phyloP scores from a whole-genome alignment of 2,888 invertebrate genomes.

The Proisotoma minuta region DNA sequence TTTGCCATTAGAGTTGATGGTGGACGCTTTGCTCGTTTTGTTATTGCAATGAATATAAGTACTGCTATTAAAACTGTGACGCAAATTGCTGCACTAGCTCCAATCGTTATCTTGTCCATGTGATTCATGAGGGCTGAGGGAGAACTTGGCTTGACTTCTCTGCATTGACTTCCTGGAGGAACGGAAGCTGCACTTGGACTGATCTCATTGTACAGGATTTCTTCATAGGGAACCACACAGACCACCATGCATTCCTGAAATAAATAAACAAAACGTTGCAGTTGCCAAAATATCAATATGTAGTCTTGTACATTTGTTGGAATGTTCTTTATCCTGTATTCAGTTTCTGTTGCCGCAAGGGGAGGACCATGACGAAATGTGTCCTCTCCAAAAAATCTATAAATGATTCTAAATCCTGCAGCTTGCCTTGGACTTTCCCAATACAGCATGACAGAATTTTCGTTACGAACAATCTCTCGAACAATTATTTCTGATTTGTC shows the following conservation, averaged over 20 bases:
- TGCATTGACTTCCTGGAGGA: slow-evolving; percentile 65
- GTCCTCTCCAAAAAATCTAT: slow-evolving; percentile 81
- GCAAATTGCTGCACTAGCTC: slow-evolving; percentile 76
- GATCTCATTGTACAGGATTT: slow-evolving; percentile 51
- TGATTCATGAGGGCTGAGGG: slow-evolving; percentile 68
- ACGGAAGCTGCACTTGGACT: slow-evolving; percentile 63
- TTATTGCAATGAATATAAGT: slow-evolving; percentile 82
- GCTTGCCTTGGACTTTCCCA: slow-evolving; percentile 75
- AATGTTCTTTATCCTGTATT: slow-evolving; percentile 88
- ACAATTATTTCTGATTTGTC: slow-evolving; percentile 61
- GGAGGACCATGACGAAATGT: slow-evolving; percentile 86
- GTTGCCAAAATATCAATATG: not conserved
- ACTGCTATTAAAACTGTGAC: slow-evolving; percentile 67
- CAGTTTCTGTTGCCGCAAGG: slow-evolving; percentile 79
- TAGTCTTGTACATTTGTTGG: slow-evolving; percentile 67
- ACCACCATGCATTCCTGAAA: slow-evolving; percentile 83
- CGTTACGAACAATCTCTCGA: slow-evolving; percentile 77
- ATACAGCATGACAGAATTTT: slow-evolving; percentile 70
- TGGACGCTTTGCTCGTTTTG: slow-evolving; percentile 56
- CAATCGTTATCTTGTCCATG: slow-evolving; percentile 90
- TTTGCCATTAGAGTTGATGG: slow-evolving; percentile 41
- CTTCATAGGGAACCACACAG: slow-evolving; percentile 85
- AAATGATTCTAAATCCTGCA: slow-evolving; percentile 80
- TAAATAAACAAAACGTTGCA: not conserved
- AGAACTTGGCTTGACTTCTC: slow-evolving; percentile 79